Evolutionary conservation across 2,113 vertebrate genomes (phyloP).

Genomic region (Anas platyrhynchos): DNA sequence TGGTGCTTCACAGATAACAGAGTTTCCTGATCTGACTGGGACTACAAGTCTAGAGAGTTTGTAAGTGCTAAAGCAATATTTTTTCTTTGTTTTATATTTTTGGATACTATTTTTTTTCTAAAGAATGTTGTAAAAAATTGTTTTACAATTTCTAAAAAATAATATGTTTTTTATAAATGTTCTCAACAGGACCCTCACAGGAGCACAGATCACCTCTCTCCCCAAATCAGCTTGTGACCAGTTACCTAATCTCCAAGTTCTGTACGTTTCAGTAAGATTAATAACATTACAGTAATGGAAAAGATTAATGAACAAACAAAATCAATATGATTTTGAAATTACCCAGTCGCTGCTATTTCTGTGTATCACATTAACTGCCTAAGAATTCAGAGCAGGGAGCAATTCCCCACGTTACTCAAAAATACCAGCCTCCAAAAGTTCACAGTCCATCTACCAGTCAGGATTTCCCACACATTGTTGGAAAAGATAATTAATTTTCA

Average conservation of each 20-base stretch:
- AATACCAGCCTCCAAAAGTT: not conserved
- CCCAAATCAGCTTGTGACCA: constrained; percentile 87
- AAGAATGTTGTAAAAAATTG: not conserved
- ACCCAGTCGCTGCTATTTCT: not conserved
- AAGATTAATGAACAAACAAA: constrained; percentile 14
- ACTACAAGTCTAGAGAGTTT: constrained; percentile 90
- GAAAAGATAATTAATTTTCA: not conserved
- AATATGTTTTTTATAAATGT: not conserved
- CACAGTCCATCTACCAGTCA: not conserved
- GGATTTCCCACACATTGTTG: not conserved
- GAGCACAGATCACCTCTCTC: constrained; percentile 88
- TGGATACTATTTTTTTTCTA: not conserved
- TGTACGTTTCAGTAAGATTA: constrained; percentile 83
- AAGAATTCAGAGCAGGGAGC: not conserved
- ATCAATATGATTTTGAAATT: not conserved
- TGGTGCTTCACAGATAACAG: constrained; percentile 89
- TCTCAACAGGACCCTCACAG: constrained; percentile 89
- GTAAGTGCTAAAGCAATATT: constrained; percentile 78
- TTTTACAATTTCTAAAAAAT: not conserved
- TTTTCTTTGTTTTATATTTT: not conserved
- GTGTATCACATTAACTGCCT: not conserved
- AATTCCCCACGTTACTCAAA: not conserved
- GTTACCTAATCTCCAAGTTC: constrained; percentile 89
- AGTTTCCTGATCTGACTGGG: constrained; percentile 92
- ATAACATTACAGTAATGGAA: constrained; percentile 25